Percentiles rank a stretch among this genome's conserved stretches.
phyloP scores from a whole-genome alignment of 1,140 invertebrate genomes.

The Pectinophora gossypiella region DNA sequence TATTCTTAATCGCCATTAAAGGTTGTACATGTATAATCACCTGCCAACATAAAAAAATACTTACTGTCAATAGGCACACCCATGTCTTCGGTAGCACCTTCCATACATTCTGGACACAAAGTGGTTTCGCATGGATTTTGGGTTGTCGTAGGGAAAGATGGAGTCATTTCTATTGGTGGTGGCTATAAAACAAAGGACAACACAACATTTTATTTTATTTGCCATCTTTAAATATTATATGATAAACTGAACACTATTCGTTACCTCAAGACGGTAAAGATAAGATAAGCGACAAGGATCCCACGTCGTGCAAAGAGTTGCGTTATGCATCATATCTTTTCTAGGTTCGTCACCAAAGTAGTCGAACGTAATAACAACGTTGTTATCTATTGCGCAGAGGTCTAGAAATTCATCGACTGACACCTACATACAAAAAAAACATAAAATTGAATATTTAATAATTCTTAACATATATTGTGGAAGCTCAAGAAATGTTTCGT shows the following conservation, averaged over 20 bases:
- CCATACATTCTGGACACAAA: conserved; percentile 52
- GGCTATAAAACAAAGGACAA: no score
- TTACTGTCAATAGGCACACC: no score
- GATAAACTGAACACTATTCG: no score
- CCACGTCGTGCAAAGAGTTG: conserved; percentile 62
- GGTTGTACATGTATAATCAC: no score
- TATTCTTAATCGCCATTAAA: no score
- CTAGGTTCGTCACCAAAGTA: conserved; percentile 66
- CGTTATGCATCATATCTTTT: conserved; percentile 64
- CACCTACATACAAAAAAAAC: conserved; percentile 39
- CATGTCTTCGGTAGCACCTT: conserved; percentile 38
- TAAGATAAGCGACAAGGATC: conserved; percentile 62
- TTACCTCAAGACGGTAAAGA: conserved; percentile 63
- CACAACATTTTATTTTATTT: no score
- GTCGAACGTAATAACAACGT: conserved; percentile 63
- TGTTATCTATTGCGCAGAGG: conserved; percentile 60
- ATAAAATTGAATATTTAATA: background rate
- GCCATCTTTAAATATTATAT: conserved; percentile 2
- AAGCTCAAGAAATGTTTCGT: no score
- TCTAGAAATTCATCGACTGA: conserved; percentile 47
- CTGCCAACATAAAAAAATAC: no score
- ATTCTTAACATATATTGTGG: background rate
- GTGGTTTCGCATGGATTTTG: conserved; percentile 61
- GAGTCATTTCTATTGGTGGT: conserved; percentile 52
- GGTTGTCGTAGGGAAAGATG: conserved; percentile 46